Base-by-base conservation (phyloP, 2,888 invertebrate species). In the Ennomos erosarius region DNA sequence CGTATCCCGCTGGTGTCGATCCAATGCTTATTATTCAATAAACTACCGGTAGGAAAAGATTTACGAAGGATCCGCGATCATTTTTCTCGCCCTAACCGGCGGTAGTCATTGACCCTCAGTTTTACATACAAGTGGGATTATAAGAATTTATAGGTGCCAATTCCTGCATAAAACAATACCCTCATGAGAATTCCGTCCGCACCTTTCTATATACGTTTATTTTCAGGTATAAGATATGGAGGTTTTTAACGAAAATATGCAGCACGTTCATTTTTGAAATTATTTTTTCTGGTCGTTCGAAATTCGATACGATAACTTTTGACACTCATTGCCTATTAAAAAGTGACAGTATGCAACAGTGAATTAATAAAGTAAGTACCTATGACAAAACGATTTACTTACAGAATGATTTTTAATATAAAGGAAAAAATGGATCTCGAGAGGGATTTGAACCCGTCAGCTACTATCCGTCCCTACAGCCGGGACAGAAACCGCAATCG, bases 21-120 rank as follows among this genome's bases (percentile, higher is more conserved):
- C 74, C 70, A 76, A 81, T 78, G 77, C 77, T 76, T 76, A 78
- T 78, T 79, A 78, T 79, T 77, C 77, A 76, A 84, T 85, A 83
- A 84, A 82, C 71, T 82, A 82, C 67, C 70, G 64, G 76, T 78
- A 43, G 64, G 57, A 65, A 65, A 71, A 70, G 74, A 78, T 78
- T 78, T 74, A 78, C 65, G 70, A 70, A 60, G 78, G 71, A 70
- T 69, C 53, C 60, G 63, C 65, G 68, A 72, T 65, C 62, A 69
- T 70, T 66, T 55, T 56, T 58, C 55, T 53, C 63, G 58, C 62
- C 67, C 69, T 62, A 68, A 62, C 62, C 64, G 67, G 68, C 69
- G 52, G 57, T 56, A 69, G 69, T 75, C 68, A 68, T 67, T 72
- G 73, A 58, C 58, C 64, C 67, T 69, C 67, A 62, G 55, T 62